Conservation (phyloP, 1,140 invertebrate genomes). For the Megalopta genalis region DNA sequence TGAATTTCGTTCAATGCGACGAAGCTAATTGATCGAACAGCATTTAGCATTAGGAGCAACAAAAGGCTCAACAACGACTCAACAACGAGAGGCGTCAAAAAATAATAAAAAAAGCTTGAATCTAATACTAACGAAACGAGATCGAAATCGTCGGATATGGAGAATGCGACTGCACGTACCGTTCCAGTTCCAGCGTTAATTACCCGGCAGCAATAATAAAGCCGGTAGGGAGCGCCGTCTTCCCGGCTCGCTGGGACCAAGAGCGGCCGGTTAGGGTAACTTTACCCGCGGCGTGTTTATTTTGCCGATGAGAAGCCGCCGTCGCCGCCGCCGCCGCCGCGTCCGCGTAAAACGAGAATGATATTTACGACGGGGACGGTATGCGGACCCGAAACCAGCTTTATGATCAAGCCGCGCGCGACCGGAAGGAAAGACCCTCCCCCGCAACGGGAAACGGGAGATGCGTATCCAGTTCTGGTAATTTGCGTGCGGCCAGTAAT, state of each 20-base stretch:
- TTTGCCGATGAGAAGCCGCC: constrained; percentile 62
- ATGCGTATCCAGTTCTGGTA: constrained; percentile 61
- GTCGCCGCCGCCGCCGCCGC: too few relatives aligned
- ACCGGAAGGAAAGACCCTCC: constrained; percentile 32
- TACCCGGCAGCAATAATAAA: constrained; percentile 51
- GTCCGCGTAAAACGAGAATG: constrained; percentile 64
- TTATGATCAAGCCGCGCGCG: constrained; percentile 59
- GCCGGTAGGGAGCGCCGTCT: constrained; percentile 34
- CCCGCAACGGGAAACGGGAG: constrained; percentile 43
- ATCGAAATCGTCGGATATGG: too few relatives aligned
- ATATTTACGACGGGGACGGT: constrained; percentile 58
- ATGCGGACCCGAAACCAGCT: constrained; percentile 56
- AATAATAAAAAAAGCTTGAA: too few relatives aligned
- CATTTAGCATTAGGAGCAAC: too few relatives aligned
- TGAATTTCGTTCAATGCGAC: too few relatives aligned
- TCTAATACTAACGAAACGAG: too few relatives aligned
- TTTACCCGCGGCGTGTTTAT: constrained; percentile 57
- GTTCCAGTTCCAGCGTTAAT: constrained; percentile 32
- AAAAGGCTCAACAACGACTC: too few relatives aligned
- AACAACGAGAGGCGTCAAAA: too few relatives aligned
- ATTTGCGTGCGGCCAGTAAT: constrained; percentile 60
- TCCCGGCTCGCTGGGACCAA: not conserved
- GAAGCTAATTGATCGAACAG: too few relatives aligned
- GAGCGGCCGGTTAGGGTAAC: constrained; percentile 57
- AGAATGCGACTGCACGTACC: too few relatives aligned